Percentiles rank a stretch among this genome's conserved stretches.
These are phyloP conservation scores for Characodon lateralis DNA, from an alignment of 2,797 vertebrate species.

Conservation along the genomic window DNA sequence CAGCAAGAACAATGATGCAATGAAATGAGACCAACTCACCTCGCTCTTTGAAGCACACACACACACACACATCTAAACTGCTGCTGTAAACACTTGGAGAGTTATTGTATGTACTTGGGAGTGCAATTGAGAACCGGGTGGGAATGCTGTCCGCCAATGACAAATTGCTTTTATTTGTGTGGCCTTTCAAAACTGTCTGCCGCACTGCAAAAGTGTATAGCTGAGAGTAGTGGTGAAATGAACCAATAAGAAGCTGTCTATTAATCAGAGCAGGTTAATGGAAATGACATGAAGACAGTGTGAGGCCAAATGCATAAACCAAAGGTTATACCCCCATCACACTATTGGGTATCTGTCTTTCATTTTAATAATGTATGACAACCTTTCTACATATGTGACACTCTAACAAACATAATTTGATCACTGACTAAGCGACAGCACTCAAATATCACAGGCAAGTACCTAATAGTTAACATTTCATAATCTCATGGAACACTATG, in stretches of 20 bases:
- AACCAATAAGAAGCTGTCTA: slow-evolving; percentile 49
- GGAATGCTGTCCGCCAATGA: slow-evolving; percentile 56
- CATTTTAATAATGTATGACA: background rate
- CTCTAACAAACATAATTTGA: too few species aligned
- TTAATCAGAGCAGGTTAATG: slow-evolving; percentile 42
- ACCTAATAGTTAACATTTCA: background rate
- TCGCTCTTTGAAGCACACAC: slow-evolving; percentile 36
- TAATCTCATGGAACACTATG: background rate
- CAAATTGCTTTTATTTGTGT: slow-evolving; percentile 64
- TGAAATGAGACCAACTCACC: slow-evolving; percentile 38
- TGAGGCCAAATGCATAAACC: background rate
- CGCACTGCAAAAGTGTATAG: slow-evolving; percentile 31
- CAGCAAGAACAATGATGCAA: slow-evolving; percentile 33
- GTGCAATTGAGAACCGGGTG: slow-evolving; percentile 50
- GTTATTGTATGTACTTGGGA: slow-evolving; percentile 37
- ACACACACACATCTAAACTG: slow-evolving; percentile 45
- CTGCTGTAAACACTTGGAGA: slow-evolving; percentile 20
- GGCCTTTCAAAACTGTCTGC: slow-evolving; percentile 53
- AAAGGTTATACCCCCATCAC: background rate
- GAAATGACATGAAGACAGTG: slow-evolving; percentile 10
- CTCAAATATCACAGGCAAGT: background rate
- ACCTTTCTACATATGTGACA: background rate
- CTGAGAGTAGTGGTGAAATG: slow-evolving; percentile 37
- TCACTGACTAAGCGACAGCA: background rate
- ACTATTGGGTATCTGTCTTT: background rate